Evolutionary conservation across 2,888 invertebrate species (phyloP).

Genomic region (Drosophila prostipennis): DNA sequence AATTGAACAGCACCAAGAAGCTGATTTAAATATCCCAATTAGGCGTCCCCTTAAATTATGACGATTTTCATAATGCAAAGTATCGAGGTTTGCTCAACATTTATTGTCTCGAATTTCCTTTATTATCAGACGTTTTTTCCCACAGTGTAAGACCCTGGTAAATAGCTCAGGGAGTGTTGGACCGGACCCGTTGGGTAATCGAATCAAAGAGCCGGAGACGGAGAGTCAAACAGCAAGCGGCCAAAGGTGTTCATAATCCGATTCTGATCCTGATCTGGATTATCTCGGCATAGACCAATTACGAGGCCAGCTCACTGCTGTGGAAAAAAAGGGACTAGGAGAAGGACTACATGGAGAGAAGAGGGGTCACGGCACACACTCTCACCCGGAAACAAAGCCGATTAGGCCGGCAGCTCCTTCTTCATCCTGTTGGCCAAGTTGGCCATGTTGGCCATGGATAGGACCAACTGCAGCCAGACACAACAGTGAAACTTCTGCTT

Average conservation of each 20-base stretch:
- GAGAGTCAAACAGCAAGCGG: conserved; percentile 2
- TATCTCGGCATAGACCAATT: conserved; percentile 26
- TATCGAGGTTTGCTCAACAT: too few relatives aligned
- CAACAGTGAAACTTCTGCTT: conserved; percentile 23
- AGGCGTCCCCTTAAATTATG: too few relatives aligned
- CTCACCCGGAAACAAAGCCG: conserved; percentile 27
- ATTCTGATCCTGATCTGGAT: conserved; percentile 35
- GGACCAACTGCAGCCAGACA: conserved; percentile 15
- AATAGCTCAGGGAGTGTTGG: background rate
- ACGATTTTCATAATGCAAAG: too few relatives aligned
- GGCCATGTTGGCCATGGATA: background rate
- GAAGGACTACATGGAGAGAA: background rate
- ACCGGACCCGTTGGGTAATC: conserved; percentile 7
- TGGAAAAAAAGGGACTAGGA: conserved; percentile 1
- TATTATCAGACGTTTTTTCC: too few relatives aligned
- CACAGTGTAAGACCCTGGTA: background rate
- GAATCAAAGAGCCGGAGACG: conserved; percentile 7
- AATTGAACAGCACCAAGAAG: background rate
- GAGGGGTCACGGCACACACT: background rate
- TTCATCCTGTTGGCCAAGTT: background rate
- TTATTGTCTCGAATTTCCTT: too few relatives aligned
- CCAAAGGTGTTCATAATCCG: conserved; percentile 41
- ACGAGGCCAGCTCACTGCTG: background rate
- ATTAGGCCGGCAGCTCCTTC: conserved; percentile 23
- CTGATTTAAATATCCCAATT: background rate